Evolutionary conservation across 2,888 invertebrate genomes (phyloP), one percentile per base, ranked within the genome.

Genomic region (Dendrolimus pini): DNA sequence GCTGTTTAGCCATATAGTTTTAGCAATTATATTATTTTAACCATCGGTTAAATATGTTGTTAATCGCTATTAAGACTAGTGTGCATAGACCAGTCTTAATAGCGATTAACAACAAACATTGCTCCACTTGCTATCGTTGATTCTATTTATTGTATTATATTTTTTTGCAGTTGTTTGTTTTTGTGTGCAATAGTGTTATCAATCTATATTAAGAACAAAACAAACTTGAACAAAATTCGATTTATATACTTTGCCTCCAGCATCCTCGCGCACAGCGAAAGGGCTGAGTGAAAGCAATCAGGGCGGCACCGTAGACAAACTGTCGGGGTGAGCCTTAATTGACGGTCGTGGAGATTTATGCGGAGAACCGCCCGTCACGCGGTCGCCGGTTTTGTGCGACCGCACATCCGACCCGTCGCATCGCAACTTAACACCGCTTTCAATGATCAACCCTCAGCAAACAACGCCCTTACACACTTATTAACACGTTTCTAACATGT

Each of bases 281-380:
- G 76, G 74, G 74, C 69, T 62, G 63, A 63, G 76, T 72, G 87
- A 87, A 89, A 91, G 91, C 92, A 92, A 92, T 91, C 90, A 91
- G 85, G 87, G 83, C 82, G 82, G 80, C 82, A 80, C 81, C 81
- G 87, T 85, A 89, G 88, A 89, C 89, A 89, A 89, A 89, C 87
- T 89, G 89, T 89, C 89, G 89, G 82, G 84, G 84, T 73, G 82
- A 78, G 70, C 85, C 88, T 85, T 91, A 90, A 90, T 91, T 91
- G 90, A 90, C 87, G 89, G 90, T 88, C 85, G 81, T 73, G 63
- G 82, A 89, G 90, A 90, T 91, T 90, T 90, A 91, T 90, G 87
- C 87, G 85, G 83, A 75, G 81, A 77, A 80, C 80, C 80, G 82
- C 77, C 82, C 87, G 83, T 85, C 85, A 83, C 80, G 76, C 76